Evolutionary conservation across 2,797 vertebrate species (phyloP).

Genomic region (Rhynchonycteris naso): DNA sequence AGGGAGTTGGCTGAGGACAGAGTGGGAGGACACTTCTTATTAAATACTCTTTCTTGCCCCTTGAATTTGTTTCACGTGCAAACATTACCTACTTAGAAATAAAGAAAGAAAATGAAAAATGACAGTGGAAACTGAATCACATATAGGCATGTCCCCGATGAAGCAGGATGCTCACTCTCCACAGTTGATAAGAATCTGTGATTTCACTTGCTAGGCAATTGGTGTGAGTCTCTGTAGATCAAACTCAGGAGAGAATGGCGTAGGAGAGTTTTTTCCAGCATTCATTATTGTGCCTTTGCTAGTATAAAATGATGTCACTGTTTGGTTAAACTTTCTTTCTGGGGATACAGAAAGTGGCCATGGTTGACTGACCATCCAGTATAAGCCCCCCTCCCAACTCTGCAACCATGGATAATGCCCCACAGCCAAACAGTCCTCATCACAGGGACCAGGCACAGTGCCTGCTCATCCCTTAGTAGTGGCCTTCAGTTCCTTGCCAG

Average conservation of each 20-base stretch:
- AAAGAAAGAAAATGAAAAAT: not conserved
- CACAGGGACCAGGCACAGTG: not conserved
- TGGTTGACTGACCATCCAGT: not conserved
- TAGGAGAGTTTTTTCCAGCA: not conserved
- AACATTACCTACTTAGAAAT: not conserved
- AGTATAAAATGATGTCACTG: not conserved
- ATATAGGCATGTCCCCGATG: no score
- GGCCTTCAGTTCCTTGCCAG: not conserved
- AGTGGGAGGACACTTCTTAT: not conserved
- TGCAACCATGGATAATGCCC: not conserved
- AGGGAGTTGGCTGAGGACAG: fast-evolving
- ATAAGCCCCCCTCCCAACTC: not conserved
- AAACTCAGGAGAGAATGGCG: no score
- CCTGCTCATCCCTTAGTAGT: not conserved
- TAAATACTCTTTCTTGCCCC: not conserved
- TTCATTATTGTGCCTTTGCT: not conserved
- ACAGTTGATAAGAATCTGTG: not conserved
- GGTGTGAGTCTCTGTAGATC: not conserved
- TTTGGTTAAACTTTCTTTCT: not conserved
- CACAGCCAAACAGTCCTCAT: not conserved
- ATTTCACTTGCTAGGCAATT: not conserved
- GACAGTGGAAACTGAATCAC: not conserved
- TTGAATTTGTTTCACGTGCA: not conserved
- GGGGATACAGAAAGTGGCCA: not conserved
- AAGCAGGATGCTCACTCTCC: no score